These are phyloP conservation scores for Neomonachus schauinslandi DNA, from an alignment of 2,113 vertebrate species.

Conservation along the genomic window DNA sequence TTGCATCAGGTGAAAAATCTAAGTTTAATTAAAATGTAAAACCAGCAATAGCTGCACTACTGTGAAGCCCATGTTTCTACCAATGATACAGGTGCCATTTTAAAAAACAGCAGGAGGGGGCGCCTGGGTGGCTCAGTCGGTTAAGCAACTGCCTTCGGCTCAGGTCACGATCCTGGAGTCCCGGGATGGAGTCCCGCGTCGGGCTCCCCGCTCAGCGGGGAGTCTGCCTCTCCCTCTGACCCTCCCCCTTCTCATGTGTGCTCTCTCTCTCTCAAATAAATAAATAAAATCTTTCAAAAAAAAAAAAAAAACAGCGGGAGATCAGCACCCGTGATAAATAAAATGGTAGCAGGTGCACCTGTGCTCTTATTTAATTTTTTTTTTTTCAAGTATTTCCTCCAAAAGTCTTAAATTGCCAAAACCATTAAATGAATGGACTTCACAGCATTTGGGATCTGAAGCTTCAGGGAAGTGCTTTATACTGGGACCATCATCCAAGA, in stretches of 20 bases:
- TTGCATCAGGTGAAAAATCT: background rate
- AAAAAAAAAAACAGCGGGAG: background rate
- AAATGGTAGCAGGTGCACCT: background rate
- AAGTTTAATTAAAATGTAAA: conserved; percentile 62
- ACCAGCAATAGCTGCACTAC: background rate
- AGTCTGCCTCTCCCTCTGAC: no score
- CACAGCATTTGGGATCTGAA: background rate
- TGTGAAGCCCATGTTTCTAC: background rate
- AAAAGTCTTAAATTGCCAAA: background rate
- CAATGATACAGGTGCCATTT: conserved; percentile 2
- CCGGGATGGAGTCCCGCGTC: no score
- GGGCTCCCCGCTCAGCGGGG: no score
- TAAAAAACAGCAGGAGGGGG: background rate
- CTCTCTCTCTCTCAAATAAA: no score
- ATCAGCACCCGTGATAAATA: background rate
- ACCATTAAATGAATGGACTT: background rate
- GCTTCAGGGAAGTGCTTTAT: background rate
- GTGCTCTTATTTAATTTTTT: background rate
- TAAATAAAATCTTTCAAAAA: no score
- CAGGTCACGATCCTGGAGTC: no score
- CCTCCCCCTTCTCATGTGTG: no score
- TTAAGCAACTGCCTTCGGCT: no score
- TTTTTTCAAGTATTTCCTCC: background rate
- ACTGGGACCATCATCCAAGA: background rate
- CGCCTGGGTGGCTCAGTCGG: no score